A percentile compares a stretch with the other conserved stretches of the same genome.
These are phyloP conservation scores for Arctopsyche grandis DNA, from an alignment of 1,140 invertebrate genomes.

Conservation along the genomic window DNA sequence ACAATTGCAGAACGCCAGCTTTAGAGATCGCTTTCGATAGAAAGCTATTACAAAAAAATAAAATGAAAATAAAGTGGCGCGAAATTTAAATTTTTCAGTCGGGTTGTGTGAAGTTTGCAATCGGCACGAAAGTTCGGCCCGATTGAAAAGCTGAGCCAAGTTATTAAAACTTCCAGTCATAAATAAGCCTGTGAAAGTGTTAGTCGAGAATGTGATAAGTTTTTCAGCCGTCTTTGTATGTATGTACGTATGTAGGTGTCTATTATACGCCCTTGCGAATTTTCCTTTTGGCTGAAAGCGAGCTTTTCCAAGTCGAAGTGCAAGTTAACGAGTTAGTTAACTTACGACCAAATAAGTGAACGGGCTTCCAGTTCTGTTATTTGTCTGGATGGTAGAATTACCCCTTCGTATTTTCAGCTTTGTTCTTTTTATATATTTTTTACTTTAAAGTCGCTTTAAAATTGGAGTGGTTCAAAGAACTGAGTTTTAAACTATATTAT, in stretches of 20 bases:
- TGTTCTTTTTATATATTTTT: too few species aligned
- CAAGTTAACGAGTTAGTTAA: slow-evolving; percentile 28
- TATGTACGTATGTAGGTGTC: background rate
- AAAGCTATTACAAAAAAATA: too few species aligned
- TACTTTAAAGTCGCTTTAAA: background rate
- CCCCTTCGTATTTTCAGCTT: background rate
- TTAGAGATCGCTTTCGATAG: too few species aligned
- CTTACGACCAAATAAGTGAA: slow-evolving; percentile 20
- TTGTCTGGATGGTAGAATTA: background rate
- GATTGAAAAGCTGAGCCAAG: background rate
- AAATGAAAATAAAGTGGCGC: too few species aligned
- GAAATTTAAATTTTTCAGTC: too few species aligned
- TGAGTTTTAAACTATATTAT: too few species aligned
- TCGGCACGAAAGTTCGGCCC: background rate
- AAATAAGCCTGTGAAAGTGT: background rate
- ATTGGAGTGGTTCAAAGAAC: background rate
- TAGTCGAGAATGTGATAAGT: background rate
- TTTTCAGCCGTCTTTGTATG: background rate
- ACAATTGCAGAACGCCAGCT: too few species aligned
- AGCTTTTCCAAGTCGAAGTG: background rate
- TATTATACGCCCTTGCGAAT: background rate
- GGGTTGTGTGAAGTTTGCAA: too few species aligned
- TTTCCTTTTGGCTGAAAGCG: background rate
- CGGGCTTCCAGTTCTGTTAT: background rate
- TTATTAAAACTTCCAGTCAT: background rate